These are phyloP conservation scores for Phoebastria nigripes DNA, from an alignment of 2,797 vertebrate genomes.

Conservation along the genomic window DNA sequence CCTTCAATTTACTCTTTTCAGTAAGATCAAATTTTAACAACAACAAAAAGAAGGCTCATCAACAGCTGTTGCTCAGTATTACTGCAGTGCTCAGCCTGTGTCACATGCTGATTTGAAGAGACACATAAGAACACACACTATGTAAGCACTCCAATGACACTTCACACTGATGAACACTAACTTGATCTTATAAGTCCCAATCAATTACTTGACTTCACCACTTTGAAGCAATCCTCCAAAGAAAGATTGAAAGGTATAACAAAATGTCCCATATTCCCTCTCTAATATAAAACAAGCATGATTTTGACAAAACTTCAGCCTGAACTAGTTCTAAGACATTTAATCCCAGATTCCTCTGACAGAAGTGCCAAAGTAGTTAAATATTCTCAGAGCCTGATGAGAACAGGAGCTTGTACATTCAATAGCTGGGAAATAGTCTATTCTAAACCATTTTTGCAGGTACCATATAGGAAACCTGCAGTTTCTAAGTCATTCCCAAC, in stretches of 20 bases:
- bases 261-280: neutral
- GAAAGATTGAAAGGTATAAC: neutral
- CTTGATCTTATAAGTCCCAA: neutral
- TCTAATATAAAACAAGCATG: neutral
- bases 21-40: neutral
- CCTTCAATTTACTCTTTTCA: neutral
- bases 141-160: neutral
- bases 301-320: neutral
- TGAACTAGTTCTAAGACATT: neutral
- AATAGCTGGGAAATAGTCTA: neutral
- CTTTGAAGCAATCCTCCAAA: neutral
- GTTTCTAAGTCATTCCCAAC: neutral
- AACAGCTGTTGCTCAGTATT: neutral
- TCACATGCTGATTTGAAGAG: neutral
- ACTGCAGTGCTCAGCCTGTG: neutral
- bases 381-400: neutral
- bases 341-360: neutral
- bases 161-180: neutral
- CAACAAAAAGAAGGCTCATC: neutral
- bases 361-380: neutral
- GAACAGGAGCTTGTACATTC: neutral
- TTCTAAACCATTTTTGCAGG: neutral
- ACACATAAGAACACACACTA: accelerated
- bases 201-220: neutral
- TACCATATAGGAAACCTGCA: neutral